Evolutionary conservation across 2,888 invertebrate species (phyloP), one percentile per base, ranked within the genome.

Genomic region (Coecobrya sp.): DNA sequence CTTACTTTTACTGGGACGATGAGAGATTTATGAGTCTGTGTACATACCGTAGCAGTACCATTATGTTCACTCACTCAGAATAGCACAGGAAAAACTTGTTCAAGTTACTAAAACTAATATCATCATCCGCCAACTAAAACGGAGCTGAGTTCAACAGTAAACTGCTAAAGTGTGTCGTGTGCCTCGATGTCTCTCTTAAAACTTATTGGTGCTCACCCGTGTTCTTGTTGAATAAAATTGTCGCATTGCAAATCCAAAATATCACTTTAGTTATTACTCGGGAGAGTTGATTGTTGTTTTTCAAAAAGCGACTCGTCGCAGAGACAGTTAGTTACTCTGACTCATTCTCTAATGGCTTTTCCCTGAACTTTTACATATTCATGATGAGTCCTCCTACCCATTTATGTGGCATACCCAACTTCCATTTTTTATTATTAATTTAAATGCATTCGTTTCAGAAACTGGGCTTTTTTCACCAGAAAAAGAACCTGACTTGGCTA

Each of bases 261-360:
- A 85, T 89, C 89, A 73, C 84, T 85, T 73, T 55, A 52, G 8
- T 49, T 76, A n/a, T 76, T 81, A 25, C 79, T 81, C 49, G n/a
- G 79, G 25, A 55, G 79, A 81, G 79, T 81, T 81, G 79, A 81
- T 81, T 81, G 79, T 81, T 81, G 55, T 81, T 81, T 76, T 81
- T 52, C 79, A 81, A 81, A 81, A 81, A 89, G 70, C 85, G 86
- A 90, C 90, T 90, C n/a, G n/a, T n/a, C n/a, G n/a, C 90, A 85
- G 11, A 70, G 22, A 52, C 25, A 16, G 49, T 25, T 10, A 81
- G 55, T 52, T 81, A 27, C n/a, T 25, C 16, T 81, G 79, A 81
- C 79, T 81, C 79, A 81, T 55, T 81, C 55, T 22, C 49, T 81
- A 81, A 81, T 81, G 27, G 55, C 30, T 82, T 59, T 86, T 86